A percentile compares a stretch with the other conserved stretches of the same genome.
These are phyloP conservation scores for Grus americana DNA, from an alignment of 2,113 vertebrate genomes.

Conservation along the genomic window DNA sequence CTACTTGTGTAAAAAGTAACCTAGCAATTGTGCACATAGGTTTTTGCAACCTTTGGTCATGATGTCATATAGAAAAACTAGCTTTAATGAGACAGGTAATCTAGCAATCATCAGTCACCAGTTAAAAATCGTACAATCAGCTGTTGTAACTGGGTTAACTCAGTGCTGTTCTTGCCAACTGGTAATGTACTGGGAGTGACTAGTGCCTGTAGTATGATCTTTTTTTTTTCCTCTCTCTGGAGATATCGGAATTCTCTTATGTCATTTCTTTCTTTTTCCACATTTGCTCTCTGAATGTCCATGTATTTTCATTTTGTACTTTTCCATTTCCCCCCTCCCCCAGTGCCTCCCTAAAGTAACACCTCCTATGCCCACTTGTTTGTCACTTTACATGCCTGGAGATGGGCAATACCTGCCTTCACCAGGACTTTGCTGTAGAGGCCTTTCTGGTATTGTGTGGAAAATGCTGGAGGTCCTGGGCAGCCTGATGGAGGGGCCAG, in stretches of 20 bases:
- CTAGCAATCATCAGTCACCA: background rate
- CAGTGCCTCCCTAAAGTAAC: background rate
- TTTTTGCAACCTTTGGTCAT: background rate
- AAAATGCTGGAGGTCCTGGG: background rate
- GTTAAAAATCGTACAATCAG: background rate
- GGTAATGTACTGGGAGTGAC: background rate
- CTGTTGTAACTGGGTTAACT: background rate
- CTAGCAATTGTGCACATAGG: background rate
- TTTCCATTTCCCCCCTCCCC: background rate
- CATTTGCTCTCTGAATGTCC: background rate
- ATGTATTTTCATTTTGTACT: background rate
- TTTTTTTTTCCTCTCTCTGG: background rate
- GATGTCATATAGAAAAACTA: accelerated
- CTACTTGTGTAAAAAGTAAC: background rate
- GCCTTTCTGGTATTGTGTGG: background rate
- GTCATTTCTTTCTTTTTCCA: background rate
- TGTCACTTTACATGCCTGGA: background rate
- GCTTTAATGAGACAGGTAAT: background rate
- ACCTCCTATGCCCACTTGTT: background rate
- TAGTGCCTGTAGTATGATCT: background rate
- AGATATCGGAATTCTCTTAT: background rate
- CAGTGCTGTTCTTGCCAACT: background rate
- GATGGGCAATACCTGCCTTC: background rate
- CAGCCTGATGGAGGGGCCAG: background rate
- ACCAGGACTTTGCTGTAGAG: background rate